phyloP scores from a whole-genome alignment of 2,888 invertebrate species.

The Drosophila rellima region DNA sequence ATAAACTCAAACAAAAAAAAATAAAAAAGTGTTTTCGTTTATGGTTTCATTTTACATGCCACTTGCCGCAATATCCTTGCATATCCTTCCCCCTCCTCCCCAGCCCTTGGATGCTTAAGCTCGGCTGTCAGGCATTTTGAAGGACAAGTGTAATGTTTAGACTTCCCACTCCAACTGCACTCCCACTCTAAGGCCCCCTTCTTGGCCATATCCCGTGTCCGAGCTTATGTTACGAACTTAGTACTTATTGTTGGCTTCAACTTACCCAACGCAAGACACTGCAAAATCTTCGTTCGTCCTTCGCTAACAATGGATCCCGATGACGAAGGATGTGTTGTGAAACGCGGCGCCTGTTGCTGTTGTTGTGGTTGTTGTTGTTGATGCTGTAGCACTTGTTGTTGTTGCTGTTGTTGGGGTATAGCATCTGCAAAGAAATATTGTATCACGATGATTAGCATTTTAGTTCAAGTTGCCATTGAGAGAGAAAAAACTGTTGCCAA shows the following conservation, averaged over 20 bases:
- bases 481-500: not conserved
- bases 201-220: not conserved
- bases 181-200: not conserved
- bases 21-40: constrained; percentile 63
- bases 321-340: constrained; percentile 94
- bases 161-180: constrained; percentile 7
- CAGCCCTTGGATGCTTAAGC: constrained; percentile 43
- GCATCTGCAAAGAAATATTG: constrained; percentile 53
- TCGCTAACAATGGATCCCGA: constrained; percentile 94
- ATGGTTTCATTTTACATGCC: constrained; percentile 75
- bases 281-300: constrained; percentile 95
- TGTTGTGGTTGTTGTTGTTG: constrained; percentile 43
- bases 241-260: constrained; percentile 58
- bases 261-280: constrained; percentile 96
- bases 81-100: not conserved
- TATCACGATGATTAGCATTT: constrained; percentile 39
- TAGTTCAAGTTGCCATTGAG: constrained; percentile 1
- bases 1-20: no score
- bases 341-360: constrained; percentile 92
- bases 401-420: constrained; percentile 28
- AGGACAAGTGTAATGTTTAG: constrained; percentile 68
- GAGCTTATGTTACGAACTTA: constrained; percentile 37
- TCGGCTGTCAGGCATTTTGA: constrained; percentile 63
- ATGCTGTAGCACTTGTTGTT: constrained; percentile 44
- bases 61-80: constrained; percentile 35